Conservation (phyloP, 35 echinoderm and acorn worm species). For the Strongylocentrotus purpuratus region DNA sequence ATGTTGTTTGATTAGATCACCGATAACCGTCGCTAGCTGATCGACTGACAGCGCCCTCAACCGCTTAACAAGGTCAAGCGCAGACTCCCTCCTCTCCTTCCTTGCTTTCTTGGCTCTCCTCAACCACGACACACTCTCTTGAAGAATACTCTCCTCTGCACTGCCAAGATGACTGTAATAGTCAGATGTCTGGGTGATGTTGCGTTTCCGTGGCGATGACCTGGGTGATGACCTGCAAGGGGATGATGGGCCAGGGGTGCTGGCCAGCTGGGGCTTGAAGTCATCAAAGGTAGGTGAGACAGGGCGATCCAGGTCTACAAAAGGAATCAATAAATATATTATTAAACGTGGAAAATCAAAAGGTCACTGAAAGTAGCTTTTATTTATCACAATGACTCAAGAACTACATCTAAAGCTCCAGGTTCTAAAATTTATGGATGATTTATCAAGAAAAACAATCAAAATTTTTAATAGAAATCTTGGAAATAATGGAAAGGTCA, state of each 20-base stretch:
- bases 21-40: background rate
- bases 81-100: background rate
- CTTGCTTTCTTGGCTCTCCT: conserved; percentile 24
- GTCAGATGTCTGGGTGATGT: conserved; percentile 19
- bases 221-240: background rate
- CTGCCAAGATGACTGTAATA: background rate
- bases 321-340: background rate
- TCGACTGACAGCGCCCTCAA: background rate
- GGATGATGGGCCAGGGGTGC: conserved; percentile 24
- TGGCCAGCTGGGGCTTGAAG: background rate
- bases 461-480: too few species aligned
- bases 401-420: too few species aligned
- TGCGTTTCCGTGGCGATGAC: conserved; percentile 27
- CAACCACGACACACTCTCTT: conserved; percentile 43
- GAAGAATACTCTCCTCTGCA: background rate
- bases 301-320: background rate
- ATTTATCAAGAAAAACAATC: too few species aligned
- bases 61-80: background rate
- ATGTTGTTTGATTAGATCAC: background rate
- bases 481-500: too few species aligned
- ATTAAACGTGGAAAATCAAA: too few species aligned
- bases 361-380: too few species aligned
- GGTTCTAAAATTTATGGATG: too few species aligned
- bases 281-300: conserved; percentile 9
- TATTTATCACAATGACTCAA: too few species aligned